phyloP scores from a whole-genome alignment of 2,888 invertebrate genomes.

The Xanthorhoe designata region DNA sequence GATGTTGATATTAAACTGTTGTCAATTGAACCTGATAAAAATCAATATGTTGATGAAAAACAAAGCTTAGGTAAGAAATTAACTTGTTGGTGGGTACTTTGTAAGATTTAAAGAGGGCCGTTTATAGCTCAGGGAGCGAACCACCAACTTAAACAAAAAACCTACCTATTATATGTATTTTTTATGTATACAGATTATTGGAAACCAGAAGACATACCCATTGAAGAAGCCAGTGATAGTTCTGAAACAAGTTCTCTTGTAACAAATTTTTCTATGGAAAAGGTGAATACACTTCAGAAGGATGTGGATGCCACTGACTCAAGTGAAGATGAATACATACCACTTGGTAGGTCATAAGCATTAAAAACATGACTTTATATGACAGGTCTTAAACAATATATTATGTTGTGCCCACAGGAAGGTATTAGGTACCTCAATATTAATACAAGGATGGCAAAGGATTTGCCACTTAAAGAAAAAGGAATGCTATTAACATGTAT shows the following conservation, averaged over 20 bases:
- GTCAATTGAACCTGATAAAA: slow-evolving; percentile 72
- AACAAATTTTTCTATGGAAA: slow-evolving; percentile 75
- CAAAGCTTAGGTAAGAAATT: slow-evolving; percentile 70
- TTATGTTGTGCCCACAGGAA: too few species aligned
- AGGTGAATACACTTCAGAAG: slow-evolving; percentile 69
- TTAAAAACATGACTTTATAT: not conserved
- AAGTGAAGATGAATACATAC: slow-evolving; percentile 82
- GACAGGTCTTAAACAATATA: not conserved
- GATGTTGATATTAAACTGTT: slow-evolving; percentile 72
- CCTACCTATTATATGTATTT: too few species aligned
- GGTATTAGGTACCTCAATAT: too few species aligned
- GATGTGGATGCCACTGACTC: slow-evolving; percentile 75
- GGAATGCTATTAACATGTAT: too few species aligned
- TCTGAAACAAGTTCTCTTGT: slow-evolving; percentile 77
- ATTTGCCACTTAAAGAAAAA: too few species aligned
- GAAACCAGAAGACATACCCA: slow-evolving; percentile 76
- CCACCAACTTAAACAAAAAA: too few species aligned
- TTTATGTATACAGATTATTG: slow-evolving; percentile 67
- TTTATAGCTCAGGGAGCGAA: too few species aligned
- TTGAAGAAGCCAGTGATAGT: slow-evolving; percentile 77
- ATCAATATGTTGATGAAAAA: slow-evolving; percentile 62
- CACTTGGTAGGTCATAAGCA: slow-evolving; percentile 60
- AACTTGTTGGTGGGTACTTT: not conserved
- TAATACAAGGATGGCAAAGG: too few species aligned
- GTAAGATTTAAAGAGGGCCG: too few species aligned